Evolutionary conservation across 2,797 vertebrate species (phyloP).

Genomic region (Ceryle rudis): DNA sequence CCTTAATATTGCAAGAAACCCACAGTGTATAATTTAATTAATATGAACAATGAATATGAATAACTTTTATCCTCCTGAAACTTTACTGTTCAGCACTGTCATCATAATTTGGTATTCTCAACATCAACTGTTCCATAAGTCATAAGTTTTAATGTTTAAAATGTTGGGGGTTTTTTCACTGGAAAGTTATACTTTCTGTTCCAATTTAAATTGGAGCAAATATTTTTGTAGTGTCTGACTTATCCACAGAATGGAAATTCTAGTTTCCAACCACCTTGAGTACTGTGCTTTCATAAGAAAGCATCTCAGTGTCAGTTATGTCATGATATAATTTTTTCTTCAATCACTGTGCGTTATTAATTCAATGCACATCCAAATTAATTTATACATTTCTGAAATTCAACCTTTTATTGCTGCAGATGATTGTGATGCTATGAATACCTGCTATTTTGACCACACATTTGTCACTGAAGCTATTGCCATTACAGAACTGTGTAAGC

Average conservation of each 20-base stretch:
- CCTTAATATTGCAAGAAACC: not conserved
- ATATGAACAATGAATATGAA: not conserved
- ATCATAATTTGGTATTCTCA: not conserved
- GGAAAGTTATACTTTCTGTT: not conserved
- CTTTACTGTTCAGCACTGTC: not conserved
- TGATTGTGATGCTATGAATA: not conserved
- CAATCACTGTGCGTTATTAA: not conserved
- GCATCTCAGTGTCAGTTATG: not conserved
- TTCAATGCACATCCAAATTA: not conserved
- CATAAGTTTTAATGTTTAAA: not conserved
- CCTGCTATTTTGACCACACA: not conserved
- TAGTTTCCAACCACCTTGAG: not conserved
- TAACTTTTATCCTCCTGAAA: not conserved
- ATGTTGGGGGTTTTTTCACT: not conserved
- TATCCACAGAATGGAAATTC: not conserved
- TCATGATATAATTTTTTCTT: not conserved
- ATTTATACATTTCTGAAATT: not conserved
- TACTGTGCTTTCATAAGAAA: not conserved
- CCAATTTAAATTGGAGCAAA: not conserved
- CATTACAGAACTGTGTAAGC: not conserved
- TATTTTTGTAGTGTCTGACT: not conserved
- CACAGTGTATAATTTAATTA: rapidly evolving
- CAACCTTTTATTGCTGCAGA: not conserved
- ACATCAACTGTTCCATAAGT: not conserved
- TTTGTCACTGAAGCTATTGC: not conserved